Conservation (phyloP, 1,140 invertebrate genomes). For the Helicorthomorpha holstii region DNA sequence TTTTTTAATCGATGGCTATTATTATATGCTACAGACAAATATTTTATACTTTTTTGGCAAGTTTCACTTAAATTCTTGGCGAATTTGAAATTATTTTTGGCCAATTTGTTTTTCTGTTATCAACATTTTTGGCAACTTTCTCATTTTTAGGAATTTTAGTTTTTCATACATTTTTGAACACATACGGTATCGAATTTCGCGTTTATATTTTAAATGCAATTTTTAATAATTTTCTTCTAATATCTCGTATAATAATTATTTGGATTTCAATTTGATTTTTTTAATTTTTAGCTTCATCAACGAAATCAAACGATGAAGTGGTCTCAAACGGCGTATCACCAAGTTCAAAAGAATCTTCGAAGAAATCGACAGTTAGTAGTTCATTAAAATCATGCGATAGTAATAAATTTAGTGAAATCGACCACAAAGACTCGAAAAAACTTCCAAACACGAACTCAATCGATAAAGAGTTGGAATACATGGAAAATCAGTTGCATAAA, state of each 20-base stretch:
- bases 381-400: background rate
- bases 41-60: background rate
- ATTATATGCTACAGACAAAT: background rate
- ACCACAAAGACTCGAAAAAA: conserved; percentile 2
- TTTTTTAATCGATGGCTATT: background rate
- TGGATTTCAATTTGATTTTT: background rate
- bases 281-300: background rate
- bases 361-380: background rate
- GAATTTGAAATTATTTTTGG: no score
- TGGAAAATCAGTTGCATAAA: conserved; percentile 12
- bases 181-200: no score
- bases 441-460: conserved; percentile 6
- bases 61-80: no score
- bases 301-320: background rate
- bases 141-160: no score
- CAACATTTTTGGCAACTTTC: no score
- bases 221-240: no score
- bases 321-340: background rate
- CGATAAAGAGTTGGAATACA: conserved; percentile 18
- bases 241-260: no score
- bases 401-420: conserved; percentile 8
- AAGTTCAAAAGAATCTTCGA: no score
- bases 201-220: no score
- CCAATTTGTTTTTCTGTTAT: no score
- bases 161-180: no score